A percentile compares a stretch with the other conserved stretches of the same genome.
Conservation (phyloP, 1,140 invertebrate species). For the Elymnias hypermnestra region DNA sequence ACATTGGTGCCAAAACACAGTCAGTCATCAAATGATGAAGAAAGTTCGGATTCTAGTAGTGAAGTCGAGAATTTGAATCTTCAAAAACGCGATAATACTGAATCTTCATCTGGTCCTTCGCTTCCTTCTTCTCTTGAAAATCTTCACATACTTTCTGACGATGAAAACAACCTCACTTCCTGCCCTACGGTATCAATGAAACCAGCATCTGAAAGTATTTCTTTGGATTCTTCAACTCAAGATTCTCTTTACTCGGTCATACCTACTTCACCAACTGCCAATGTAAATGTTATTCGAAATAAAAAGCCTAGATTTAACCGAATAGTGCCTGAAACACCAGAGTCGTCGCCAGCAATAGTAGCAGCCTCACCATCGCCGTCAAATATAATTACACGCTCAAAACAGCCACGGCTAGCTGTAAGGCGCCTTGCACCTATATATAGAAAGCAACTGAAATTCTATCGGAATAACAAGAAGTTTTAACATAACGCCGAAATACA, state of each 20-base stretch:
- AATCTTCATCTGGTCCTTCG: constrained; percentile 22
- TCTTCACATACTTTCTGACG: constrained; percentile 24
- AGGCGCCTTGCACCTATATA: constrained; percentile 12
- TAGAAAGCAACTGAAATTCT: neutral
- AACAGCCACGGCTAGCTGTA: constrained; percentile 22
- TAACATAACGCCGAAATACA: constrained; percentile 25
- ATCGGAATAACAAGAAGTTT: constrained; percentile 16
- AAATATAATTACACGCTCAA: constrained; percentile 22
- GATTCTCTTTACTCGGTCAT: too few relatives aligned
- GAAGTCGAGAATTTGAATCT: constrained; percentile 20
- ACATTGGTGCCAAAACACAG: constrained; percentile 25
- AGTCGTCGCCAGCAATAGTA: too few relatives aligned
- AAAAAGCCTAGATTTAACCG: constrained; percentile 23
- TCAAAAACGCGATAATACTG: constrained; percentile 20
- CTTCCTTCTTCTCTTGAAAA: constrained; percentile 27
- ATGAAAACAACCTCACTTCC: constrained; percentile 22
- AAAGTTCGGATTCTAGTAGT: constrained; percentile 24
- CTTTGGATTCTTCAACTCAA: constrained; percentile 18
- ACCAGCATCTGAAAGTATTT: constrained; percentile 20
- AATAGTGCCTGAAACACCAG: constrained; percentile 22
- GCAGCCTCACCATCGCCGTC: neutral
- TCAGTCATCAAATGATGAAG: constrained; percentile 24
- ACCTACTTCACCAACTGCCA: too few relatives aligned
- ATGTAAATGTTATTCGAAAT: neutral
- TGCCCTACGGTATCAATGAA: constrained; percentile 22